These are phyloP conservation scores for Sebastes umbrosus DNA, from an alignment of 2,797 vertebrate genomes.

Conservation along the genomic window DNA sequence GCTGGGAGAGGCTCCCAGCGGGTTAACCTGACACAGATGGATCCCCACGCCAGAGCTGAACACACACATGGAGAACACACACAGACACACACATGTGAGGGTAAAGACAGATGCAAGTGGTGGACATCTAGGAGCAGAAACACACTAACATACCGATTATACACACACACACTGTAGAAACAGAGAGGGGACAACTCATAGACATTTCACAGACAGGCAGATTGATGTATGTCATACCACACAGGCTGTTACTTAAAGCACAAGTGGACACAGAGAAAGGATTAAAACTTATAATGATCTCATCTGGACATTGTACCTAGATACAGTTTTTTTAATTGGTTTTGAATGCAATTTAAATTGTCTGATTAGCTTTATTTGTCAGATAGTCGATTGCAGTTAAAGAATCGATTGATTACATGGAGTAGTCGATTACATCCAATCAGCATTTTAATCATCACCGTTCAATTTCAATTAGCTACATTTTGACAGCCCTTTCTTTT, in stretches of 20 bases:
- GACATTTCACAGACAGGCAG: constrained; percentile 54
- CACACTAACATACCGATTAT: constrained; percentile 27
- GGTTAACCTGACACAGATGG: constrained; percentile 88
- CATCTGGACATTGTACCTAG: neutral
- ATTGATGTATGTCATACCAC: constrained; percentile 60
- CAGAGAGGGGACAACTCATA: no score
- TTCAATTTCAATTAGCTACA: constrained; percentile 15
- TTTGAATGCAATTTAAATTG: neutral
- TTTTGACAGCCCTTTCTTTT: neutral
- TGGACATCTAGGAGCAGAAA: constrained; percentile 48
- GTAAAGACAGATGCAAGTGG: constrained; percentile 58
- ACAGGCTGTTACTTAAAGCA: constrained; percentile 29
- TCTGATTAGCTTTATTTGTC: neutral
- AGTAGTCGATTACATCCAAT: constrained; percentile 4
- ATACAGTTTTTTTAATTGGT: neutral
- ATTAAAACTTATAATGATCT: neutral
- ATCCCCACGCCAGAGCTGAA: constrained; percentile 60
- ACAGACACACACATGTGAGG: constrained; percentile 35
- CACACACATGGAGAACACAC: constrained; percentile 63
- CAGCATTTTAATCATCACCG: constrained; percentile 2
- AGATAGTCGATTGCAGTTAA: constrained; percentile 1
- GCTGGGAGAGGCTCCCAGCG: constrained; percentile 87
- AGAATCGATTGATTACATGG: neutral
- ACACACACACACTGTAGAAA: neutral
- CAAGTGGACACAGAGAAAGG: constrained; percentile 1